These are phyloP conservation scores for Holotrichia oblita DNA, from an alignment of 1,140 invertebrate genomes.

Conservation along the genomic window DNA sequence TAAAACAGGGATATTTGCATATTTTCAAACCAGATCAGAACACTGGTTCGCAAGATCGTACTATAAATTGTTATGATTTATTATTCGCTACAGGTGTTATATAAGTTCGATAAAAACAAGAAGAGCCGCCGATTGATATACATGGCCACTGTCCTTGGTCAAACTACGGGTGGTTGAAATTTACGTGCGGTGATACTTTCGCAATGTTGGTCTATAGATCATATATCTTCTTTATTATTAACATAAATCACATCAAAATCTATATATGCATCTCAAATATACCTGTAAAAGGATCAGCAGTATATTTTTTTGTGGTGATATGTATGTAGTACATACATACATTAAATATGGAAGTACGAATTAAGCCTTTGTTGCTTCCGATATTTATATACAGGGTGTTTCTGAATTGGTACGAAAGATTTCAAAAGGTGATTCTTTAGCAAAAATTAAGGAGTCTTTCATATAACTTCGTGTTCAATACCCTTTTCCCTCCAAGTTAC, in stretches of 20 bases:
- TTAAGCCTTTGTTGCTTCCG: too few relatives aligned
- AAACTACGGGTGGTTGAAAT: conserved; percentile 25
- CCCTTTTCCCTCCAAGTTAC: too few relatives aligned
- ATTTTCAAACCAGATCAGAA: neutral
- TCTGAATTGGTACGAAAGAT: too few relatives aligned
- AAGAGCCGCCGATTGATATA: conserved; percentile 21
- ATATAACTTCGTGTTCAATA: too few relatives aligned
- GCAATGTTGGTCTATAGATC: neutral
- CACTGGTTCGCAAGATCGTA: neutral
- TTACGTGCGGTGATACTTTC: conserved; percentile 12
- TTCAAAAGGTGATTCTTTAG: too few relatives aligned
- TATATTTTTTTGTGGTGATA: too few relatives aligned
- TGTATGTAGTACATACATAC: too few relatives aligned
- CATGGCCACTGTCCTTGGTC: conserved; percentile 30
- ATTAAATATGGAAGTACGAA: too few relatives aligned
- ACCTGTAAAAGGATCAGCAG: neutral
- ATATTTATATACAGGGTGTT: too few relatives aligned
- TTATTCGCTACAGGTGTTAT: neutral
- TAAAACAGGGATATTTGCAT: too few relatives aligned
- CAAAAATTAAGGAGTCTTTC: too few relatives aligned
- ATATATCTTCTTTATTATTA: conserved; percentile 6
- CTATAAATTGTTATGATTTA: neutral
- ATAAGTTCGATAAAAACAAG: neutral
- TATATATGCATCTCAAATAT: neutral
- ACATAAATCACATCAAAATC: neutral